phyloP scores from a whole-genome alignment of 2,888 invertebrate species.

The Sipha maydis region DNA sequence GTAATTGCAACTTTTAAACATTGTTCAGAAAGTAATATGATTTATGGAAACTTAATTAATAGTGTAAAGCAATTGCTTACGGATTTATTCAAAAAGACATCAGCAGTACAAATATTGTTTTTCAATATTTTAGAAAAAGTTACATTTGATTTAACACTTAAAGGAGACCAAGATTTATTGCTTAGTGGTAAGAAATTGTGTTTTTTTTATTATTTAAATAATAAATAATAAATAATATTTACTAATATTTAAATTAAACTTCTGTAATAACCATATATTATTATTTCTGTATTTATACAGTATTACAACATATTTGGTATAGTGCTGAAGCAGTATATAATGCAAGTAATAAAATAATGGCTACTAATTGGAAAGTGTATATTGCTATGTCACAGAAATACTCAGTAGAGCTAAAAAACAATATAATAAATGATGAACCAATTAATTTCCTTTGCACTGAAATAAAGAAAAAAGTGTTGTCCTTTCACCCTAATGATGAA shows the following conservation, averaged over 20 bases:
- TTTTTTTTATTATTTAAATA: background rate
- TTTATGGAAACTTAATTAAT: slow-evolving; percentile 21
- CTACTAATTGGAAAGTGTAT: slow-evolving; percentile 43
- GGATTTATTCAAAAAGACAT: slow-evolving; percentile 30
- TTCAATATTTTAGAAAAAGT: slow-evolving; percentile 33
- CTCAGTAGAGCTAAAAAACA: background rate
- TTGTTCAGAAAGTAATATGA: slow-evolving; percentile 33
- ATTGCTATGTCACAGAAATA: slow-evolving; percentile 33
- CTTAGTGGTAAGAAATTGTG: background rate
- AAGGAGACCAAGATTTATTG: background rate
- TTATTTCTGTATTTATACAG: background rate
- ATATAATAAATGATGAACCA: slow-evolving; percentile 31
- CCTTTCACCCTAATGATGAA: slow-evolving; percentile 11
- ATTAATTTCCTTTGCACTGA: slow-evolving; percentile 28
- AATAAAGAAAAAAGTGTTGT: slow-evolving; percentile 6
- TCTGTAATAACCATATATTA: background rate
- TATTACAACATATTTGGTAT: slow-evolving; percentile 28
- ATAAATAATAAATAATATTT: no score
- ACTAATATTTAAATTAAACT: background rate
- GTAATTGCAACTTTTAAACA: slow-evolving; percentile 32
- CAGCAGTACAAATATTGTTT: slow-evolving; percentile 26
- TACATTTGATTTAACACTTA: background rate
- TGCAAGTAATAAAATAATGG: slow-evolving; percentile 42
- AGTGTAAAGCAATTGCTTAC: slow-evolving; percentile 19
- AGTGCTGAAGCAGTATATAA: slow-evolving; percentile 22